These are phyloP conservation scores for Coregonus suidteri DNA, from an alignment of 2,797 vertebrate genomes.

Conservation along the genomic window DNA sequence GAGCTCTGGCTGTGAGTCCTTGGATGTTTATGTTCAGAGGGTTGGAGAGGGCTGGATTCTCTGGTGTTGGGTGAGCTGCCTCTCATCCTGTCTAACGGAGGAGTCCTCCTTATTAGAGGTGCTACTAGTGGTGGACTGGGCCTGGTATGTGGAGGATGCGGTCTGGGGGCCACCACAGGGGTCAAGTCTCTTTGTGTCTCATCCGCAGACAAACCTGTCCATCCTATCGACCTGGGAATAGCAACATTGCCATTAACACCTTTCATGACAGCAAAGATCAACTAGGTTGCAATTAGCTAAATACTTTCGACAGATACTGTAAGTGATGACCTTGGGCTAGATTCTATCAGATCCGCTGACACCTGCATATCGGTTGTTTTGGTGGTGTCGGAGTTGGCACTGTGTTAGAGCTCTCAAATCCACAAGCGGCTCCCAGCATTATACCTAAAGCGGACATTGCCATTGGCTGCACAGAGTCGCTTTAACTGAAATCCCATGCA, in stretches of 20 bases:
- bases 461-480: too few species aligned
- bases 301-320: background rate
- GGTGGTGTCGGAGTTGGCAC: too few species aligned
- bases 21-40: constrained; percentile 5
- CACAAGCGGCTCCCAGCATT: too few species aligned
- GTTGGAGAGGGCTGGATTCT: background rate
- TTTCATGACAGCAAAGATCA: background rate
- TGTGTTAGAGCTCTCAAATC: too few species aligned
- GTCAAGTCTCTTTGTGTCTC: background rate
- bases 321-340: background rate
- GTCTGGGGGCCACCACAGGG: background rate
- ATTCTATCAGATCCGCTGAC: too few species aligned
- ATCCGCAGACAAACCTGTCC: background rate
- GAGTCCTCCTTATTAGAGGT: too few species aligned
- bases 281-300: background rate
- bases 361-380: too few species aligned
- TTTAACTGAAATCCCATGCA: too few species aligned
- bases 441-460: too few species aligned
- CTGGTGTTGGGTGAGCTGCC: background rate
- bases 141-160: background rate
- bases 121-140: background rate
- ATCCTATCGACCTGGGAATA: constrained; percentile 18
- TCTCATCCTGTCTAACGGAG: constrained; percentile 12
- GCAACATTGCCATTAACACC: background rate
- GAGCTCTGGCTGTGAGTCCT: background rate